Evolutionary conservation across 2,888 invertebrate species (phyloP), one percentile per base, ranked within the genome.

Genomic region (Barypeithes pellucidus): DNA sequence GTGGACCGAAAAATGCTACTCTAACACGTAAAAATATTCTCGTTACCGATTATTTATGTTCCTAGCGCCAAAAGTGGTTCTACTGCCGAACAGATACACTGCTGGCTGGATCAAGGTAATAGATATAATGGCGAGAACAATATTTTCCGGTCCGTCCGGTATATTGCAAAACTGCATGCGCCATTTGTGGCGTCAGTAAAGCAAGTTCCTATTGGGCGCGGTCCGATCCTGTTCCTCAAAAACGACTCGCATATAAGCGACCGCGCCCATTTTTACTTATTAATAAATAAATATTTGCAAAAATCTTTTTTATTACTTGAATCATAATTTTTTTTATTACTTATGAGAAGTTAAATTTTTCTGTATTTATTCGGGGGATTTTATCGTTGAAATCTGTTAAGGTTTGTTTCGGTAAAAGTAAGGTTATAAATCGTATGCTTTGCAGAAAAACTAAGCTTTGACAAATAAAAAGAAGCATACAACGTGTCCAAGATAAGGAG

Each of bases 341-440:
- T 86, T 84, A 85, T 85, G 84, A 85, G 84, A 85, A 85, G 84
- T 85, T 85, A 85, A 86, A 86, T 85, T 86, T 86, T 85, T 84
- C 50, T 71, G 71, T 71, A 66, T 71, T 65, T 65, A 68, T 59
- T 45, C 45, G 5, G 39, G 33, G 59, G 36, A 22, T 22, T 47
- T 59, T 18, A n/a, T 43, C 8, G 36, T 39, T 41, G 54, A 18
- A 54, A 57, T 33, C 33, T 57, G 33, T 29, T 1, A 11, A 2
- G 14, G 16, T 1, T n/a, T 8, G 14, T n/a, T 39, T n/a, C 33
- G 9, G 16, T 12, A 41, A 41, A 41, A 41, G 14, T 12, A 3
- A 3, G 39, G n/a, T n/a, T 39, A 39, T 39, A 39, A 39, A n/a
- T n/a, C 12, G n/a, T 39, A 5, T 29, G 2, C 9, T 29, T 5